phyloP scores from a whole-genome alignment of 1,140 invertebrate genomes.

The Tetragonula clypearis region DNA sequence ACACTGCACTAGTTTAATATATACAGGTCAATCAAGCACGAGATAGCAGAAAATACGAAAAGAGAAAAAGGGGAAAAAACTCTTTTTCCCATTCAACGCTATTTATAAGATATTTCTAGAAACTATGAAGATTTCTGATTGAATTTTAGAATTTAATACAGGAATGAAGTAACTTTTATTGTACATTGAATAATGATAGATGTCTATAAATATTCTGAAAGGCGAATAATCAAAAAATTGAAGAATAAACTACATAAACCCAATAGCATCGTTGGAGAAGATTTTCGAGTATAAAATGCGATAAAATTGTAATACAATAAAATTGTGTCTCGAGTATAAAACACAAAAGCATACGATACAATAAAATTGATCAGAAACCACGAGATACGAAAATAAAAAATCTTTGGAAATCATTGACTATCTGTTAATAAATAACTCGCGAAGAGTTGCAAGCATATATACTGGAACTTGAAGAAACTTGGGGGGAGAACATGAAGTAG shows the following conservation, averaged over 20 bases:
- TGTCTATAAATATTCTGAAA: neutral
- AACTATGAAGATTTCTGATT: neutral
- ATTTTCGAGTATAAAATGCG: neutral
- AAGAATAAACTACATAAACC: neutral
- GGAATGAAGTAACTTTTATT: neutral
- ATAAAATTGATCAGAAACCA: neutral
- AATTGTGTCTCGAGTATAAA: neutral
- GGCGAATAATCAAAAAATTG: neutral
- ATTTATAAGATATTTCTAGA: neutral
- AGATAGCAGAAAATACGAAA: neutral
- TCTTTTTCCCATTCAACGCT: neutral
- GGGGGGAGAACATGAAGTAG: neutral
- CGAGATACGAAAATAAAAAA: neutral
- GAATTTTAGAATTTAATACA: neutral
- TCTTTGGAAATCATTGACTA: neutral
- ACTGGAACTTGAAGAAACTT: neutral
- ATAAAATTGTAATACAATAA: too few relatives aligned
- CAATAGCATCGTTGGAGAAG: too few relatives aligned
- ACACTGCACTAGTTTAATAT: neutral
- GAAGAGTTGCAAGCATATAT: neutral
- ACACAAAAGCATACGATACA: too few relatives aligned
- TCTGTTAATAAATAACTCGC: neutral
- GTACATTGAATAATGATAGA: too few relatives aligned
- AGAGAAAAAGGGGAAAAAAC: neutral
- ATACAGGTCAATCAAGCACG: neutral